A percentile compares a stretch with the other conserved stretches of the same genome.
Conservation (phyloP, 2,888 invertebrate species). For the Drosophila macrospina region DNA sequence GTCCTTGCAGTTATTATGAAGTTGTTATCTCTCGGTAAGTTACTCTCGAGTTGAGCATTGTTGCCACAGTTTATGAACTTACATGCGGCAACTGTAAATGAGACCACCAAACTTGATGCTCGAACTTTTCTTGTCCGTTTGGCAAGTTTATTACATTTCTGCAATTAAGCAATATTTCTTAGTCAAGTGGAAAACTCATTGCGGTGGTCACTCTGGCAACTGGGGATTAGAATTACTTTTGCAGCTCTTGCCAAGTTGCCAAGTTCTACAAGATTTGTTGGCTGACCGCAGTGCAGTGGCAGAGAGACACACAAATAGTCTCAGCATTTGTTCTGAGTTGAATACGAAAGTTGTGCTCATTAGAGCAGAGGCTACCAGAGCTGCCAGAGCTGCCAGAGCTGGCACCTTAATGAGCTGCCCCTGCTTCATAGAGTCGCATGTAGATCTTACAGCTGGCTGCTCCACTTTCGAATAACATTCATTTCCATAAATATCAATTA, state of each 20-base stretch:
- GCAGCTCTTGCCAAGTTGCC: conserved; percentile 6
- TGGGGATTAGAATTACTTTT: conserved; percentile 51
- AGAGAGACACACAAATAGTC: not conserved
- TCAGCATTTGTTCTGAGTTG: conserved; percentile 11
- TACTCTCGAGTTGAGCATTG: conserved; percentile 17
- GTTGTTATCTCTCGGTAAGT: not conserved
- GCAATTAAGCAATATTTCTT: conserved; percentile 69
- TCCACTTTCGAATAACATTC: conserved; percentile 62
- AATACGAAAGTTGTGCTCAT: conserved; percentile 23
- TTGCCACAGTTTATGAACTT: conserved; percentile 32
- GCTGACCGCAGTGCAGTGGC: conserved; percentile 25
- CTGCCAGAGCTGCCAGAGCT: not conserved
- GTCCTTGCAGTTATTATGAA: not conserved
- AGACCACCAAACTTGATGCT: conserved; percentile 38
- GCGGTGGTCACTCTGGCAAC: conserved; percentile 43
- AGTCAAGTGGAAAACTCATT: conserved; percentile 57
- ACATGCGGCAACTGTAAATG: conserved; percentile 23
- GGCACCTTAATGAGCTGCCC: conserved; percentile 49
- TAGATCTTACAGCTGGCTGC: conserved; percentile 63
- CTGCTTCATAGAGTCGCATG: conserved; percentile 35
- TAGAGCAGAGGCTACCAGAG: not conserved
- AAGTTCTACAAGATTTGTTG: conserved; percentile 45
- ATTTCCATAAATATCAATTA: conserved; percentile 80
- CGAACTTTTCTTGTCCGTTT: conserved; percentile 39
- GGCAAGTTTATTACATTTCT: conserved; percentile 54